Percentiles rank a stretch among this genome's conserved stretches.
Conservation (phyloP, 2,797 vertebrate genomes). For the Bufotes viridis region DNA sequence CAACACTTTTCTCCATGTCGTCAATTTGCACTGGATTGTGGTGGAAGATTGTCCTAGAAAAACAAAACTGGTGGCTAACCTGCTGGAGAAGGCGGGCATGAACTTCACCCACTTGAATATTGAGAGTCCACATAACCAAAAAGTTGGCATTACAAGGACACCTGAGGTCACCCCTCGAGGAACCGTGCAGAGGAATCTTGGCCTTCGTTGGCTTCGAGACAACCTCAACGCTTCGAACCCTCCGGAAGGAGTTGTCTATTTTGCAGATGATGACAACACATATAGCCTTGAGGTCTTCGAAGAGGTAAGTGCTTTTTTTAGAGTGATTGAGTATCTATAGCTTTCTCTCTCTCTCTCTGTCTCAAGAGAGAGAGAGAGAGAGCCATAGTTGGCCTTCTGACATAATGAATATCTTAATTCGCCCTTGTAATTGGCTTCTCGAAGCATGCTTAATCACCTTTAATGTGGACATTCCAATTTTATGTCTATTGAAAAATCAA, state of each 20-base stretch:
- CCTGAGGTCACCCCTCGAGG: constrained; percentile 78
- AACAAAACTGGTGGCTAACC: constrained; percentile 77
- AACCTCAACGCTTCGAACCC: constrained; percentile 60
- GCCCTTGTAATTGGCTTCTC: constrained; percentile 33
- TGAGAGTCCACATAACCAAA: constrained; percentile 77
- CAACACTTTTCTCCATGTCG: constrained; percentile 80
- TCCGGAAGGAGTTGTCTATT: constrained; percentile 87
- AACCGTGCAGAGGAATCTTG: constrained; percentile 78
- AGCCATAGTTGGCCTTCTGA: constrained; percentile 8
- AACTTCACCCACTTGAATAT: constrained; percentile 79
- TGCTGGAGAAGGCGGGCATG: constrained; percentile 78
- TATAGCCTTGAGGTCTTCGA: constrained; percentile 96
- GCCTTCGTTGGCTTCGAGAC: constrained; percentile 78
- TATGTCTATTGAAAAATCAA: constrained; percentile 34
- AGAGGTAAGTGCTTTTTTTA: constrained; percentile 79
- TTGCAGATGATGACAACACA: constrained; percentile 97
- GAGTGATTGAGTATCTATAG: not conserved
- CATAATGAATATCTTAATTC: constrained; percentile 50
- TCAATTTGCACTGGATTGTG: constrained; percentile 81
- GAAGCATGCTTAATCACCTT: constrained; percentile 39
- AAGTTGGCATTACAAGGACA: constrained; percentile 74
- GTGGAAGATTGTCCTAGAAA: constrained; percentile 78
- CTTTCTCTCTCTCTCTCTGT: too few relatives aligned
- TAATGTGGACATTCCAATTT: constrained; percentile 36
- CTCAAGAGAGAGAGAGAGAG: too few relatives aligned